phyloP scores from a whole-genome alignment of 2,797 vertebrate genomes.

The Scyliorhinus canicula region DNA sequence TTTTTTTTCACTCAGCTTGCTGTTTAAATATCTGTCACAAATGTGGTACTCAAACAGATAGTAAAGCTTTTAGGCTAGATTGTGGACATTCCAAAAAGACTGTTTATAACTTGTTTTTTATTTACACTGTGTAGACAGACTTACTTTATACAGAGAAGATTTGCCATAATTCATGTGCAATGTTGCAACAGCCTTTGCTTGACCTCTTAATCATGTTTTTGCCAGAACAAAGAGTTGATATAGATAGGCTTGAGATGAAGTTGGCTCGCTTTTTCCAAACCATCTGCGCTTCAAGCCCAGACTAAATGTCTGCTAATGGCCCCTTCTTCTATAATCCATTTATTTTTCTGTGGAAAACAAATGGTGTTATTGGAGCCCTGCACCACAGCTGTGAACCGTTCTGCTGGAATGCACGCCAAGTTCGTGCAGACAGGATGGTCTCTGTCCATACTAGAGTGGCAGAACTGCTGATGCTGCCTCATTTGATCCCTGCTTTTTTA shows the following conservation, averaged over 20 bases:
- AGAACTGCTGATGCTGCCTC: slow-evolving; percentile 56
- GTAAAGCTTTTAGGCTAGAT: slow-evolving; percentile 39
- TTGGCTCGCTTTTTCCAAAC: slow-evolving; percentile 56
- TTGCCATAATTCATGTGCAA: slow-evolving; percentile 52
- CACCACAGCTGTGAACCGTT: slow-evolving; percentile 55
- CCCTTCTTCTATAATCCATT: slow-evolving; percentile 48
- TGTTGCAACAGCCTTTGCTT: slow-evolving; percentile 55
- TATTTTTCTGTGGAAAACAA: slow-evolving; percentile 54
- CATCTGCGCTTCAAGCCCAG: slow-evolving; percentile 56
- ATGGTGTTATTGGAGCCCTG: slow-evolving; percentile 52
- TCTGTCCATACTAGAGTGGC: slow-evolving; percentile 47
- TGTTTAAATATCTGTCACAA: slow-evolving; percentile 38
- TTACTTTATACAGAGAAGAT: slow-evolving; percentile 49
- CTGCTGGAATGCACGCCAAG: slow-evolving; percentile 51
- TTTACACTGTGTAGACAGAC: slow-evolving; percentile 50
- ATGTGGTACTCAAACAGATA: slow-evolving; percentile 28
- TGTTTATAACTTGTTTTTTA: slow-evolving; percentile 55
- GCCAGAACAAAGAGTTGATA: slow-evolving; percentile 48
- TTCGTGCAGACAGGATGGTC: slow-evolving; percentile 49
- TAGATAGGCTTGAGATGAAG: slow-evolving; percentile 41
- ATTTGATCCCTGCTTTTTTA: slow-evolving; percentile 49
- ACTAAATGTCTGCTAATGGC: slow-evolving; percentile 57
- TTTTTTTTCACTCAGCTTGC: slow-evolving; percentile 19
- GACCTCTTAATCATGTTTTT: slow-evolving; percentile 63
- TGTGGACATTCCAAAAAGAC: slow-evolving; percentile 43